Evolutionary conservation across 35 echinoderm and acorn worm genomes (phyloP), one percentile per base, ranked within the genome.

Genomic region (Heliocidaris tuberculata): DNA sequence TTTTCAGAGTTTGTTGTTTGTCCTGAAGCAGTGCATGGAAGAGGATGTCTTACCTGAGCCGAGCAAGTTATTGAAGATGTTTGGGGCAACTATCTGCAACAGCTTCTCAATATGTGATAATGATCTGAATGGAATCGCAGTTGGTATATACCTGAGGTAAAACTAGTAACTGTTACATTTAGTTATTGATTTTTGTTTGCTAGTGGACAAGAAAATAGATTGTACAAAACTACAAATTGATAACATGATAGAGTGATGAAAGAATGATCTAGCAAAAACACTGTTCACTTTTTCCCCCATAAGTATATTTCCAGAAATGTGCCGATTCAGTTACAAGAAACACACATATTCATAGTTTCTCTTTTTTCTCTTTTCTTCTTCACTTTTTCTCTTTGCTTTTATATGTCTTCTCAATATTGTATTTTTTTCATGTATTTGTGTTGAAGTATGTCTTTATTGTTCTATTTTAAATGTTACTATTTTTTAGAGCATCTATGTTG

Each of bases 41-140:
- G 48, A 59, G 48, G 91, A 29, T 0, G 50, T 30, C 27, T 31
- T 93, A 31, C 47, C 50, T 7, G 48, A 93, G 47, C 91, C 91
- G 7, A 59, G 91, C 50, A 93, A n/a, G 4, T 13, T 93, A 29
- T n/a, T 93, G 50, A 32, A 93, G 48, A 48, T 93, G 91, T 93
- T 93, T 93, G 91, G 16, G 16, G 91, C 91, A 3, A 48, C 30
- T 15, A 31, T 59, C 91, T 59, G 91, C 91, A 93, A 93, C 30
- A 93, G 91, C 50, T 93, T 93, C 50, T 93, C 91, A 49, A 59
- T 93, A 93, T 93, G 91, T 93, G 91, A 93, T 48, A 93, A 49
- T 54, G 91, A 93, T 59, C 91, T 93, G 91, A 93, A 93, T 48
- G 50, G 91, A 13, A 50, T 49, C 12, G 91, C 31, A 15, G 50